Evolutionary conservation across 2,797 vertebrate genomes (phyloP), one percentile per base, ranked within the genome.

Genomic region (Pogonophryne albipinna): DNA sequence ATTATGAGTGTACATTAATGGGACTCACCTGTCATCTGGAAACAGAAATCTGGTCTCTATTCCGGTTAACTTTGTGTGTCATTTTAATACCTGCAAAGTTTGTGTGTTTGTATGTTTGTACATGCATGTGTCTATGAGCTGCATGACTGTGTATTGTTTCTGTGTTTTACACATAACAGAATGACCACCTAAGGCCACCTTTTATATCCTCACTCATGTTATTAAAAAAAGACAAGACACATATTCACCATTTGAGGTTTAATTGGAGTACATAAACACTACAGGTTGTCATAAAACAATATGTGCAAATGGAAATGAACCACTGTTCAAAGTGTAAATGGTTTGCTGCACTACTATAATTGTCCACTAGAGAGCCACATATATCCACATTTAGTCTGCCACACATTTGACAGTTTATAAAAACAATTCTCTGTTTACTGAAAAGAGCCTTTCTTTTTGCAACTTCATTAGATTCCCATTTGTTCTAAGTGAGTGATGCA

Each of bases 291-390:
- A 56, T 47, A 6, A 56, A 51, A 61, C 2, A 34, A 12, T 50
- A 31, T 59, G n/a, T 46, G 19, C 44, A 58, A 58, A 59, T 49
- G 9, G 16, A 73, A 51, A 52, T 49, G 0, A n/a, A 49, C 2
- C 45, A 50, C 20, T 51, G 1, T 11, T 50, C 1, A 0, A 44
- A 15, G 9, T 50, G 15, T 42, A 10, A 8, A 57, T 6, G 66
- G 4, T 13, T 49, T 50, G 31, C 7, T 74, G 65, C 55, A 73
- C 4, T 79, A 63, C 27, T 10, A 20, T 6, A 20, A 38, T 0
- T 66, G 52, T 58, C 88, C 87, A 87, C 79, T 69, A 90, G 86
- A 85, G 74, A n/a, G 76, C 53, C 34, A 13, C 53, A 77, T 12
- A 81, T 31, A 13, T 17, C 63, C 38, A 75, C 9, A 0, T 66